Evolutionary conservation across 2,113 vertebrate genomes (phyloP).

Genomic region (Laticauda colubrina): DNA sequence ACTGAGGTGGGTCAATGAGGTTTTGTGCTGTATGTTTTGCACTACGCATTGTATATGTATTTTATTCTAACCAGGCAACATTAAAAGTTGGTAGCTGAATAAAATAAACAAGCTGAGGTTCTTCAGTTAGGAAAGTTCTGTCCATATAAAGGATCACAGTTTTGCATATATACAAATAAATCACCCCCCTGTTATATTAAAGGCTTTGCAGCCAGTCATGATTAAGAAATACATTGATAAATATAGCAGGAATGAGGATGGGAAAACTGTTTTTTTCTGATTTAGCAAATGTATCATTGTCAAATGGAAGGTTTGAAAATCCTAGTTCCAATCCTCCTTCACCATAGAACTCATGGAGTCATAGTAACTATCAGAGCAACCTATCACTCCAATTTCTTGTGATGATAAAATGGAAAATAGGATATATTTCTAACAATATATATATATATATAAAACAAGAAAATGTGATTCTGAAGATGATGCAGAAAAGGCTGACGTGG

Average conservation of each 20-base stretch:
- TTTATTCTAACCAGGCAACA: background rate
- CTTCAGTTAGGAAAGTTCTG: background rate
- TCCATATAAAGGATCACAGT: background rate
- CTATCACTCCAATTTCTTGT: too few species aligned
- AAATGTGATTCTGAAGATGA: too few species aligned
- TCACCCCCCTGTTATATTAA: background rate
- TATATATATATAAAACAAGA: too few species aligned
- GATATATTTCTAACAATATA: too few species aligned
- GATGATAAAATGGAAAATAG: too few species aligned
- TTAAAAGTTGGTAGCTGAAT: background rate
- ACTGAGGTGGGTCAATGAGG: background rate
- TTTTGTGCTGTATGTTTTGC: conserved; percentile 7
- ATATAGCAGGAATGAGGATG: background rate
- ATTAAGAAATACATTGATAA: background rate
- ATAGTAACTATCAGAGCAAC: too few species aligned
- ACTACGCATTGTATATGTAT: background rate
- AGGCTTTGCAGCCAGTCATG: background rate
- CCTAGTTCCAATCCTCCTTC: too few species aligned
- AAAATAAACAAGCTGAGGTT: background rate
- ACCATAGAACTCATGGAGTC: too few species aligned
- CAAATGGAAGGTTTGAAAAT: too few species aligned
- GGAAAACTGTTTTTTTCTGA: background rate
- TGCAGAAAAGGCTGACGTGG: too few species aligned
- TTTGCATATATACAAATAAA: background rate
- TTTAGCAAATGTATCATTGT: background rate